These are phyloP conservation scores for Epicampocera succincta DNA, from an alignment of 2,888 invertebrate genomes.

Conservation along the genomic window DNA sequence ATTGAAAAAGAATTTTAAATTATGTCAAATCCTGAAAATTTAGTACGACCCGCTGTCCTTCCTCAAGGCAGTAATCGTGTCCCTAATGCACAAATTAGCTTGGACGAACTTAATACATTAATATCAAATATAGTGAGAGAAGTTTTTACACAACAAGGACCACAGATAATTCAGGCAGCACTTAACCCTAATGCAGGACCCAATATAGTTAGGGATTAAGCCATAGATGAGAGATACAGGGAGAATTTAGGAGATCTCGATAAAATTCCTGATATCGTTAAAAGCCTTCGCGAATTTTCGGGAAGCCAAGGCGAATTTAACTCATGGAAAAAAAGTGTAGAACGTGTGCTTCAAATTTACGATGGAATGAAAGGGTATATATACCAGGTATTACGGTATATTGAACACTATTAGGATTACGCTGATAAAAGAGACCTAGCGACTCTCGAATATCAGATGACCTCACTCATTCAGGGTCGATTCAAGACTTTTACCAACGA, in stretches of 20 bases:
- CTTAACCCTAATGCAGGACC: slow-evolving; percentile 24
- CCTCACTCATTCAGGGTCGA: neutral
- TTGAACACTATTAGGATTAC: slow-evolving; percentile 23
- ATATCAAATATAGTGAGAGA: slow-evolving; percentile 24
- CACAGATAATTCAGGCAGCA: slow-evolving; percentile 1
- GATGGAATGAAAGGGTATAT: slow-evolving; percentile 12
- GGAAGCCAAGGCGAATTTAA: slow-evolving; percentile 47
- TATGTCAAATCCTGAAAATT: slow-evolving; percentile 17
- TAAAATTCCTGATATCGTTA: slow-evolving; percentile 49
- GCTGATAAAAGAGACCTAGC: neutral
- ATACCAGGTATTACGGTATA: slow-evolving; percentile 37
- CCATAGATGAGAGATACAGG: neutral
- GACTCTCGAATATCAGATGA: slow-evolving; percentile 9
- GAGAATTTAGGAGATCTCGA: slow-evolving; percentile 34
- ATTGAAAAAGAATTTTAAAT: slow-evolving; percentile 3
- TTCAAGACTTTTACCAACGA: neutral
- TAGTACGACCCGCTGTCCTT: slow-evolving; percentile 25
- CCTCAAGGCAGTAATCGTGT: slow-evolving; percentile 7
- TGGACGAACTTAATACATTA: slow-evolving; percentile 6
- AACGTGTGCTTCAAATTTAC: slow-evolving; percentile 41
- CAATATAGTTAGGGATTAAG: slow-evolving; percentile 11
- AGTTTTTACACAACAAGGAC: slow-evolving; percentile 16
- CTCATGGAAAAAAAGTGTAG: slow-evolving; percentile 44
- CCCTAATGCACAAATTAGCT: slow-evolving; percentile 6
- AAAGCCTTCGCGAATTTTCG: slow-evolving; percentile 46